phyloP scores from a whole-genome alignment of 1,140 invertebrate species.

The Gonioctena quinquepunctata region DNA sequence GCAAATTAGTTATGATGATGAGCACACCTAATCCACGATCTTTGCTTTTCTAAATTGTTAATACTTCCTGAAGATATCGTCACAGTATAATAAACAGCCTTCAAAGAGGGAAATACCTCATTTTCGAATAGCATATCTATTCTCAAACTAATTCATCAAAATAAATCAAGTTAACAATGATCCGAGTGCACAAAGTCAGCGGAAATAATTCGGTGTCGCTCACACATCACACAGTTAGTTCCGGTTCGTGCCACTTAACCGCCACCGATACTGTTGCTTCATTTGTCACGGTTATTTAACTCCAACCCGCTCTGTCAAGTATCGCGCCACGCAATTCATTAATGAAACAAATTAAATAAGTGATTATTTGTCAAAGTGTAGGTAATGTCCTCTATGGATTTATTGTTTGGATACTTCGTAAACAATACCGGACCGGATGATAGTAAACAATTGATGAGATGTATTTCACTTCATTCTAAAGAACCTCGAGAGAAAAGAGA shows the following conservation, averaged over 20 bases:
- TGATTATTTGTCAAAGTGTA: constrained; percentile 8
- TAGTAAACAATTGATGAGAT: too few relatives aligned
- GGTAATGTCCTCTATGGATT: too few relatives aligned
- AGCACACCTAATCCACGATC: too few relatives aligned
- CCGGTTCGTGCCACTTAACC: constrained; percentile 34
- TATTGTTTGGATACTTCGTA: too few relatives aligned
- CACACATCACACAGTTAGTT: constrained; percentile 44
- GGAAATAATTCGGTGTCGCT: constrained; percentile 42
- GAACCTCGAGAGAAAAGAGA: too few relatives aligned
- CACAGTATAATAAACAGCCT: not conserved
- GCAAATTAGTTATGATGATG: too few relatives aligned
- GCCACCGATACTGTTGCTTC: constrained; percentile 35
- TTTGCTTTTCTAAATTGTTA: too few relatives aligned
- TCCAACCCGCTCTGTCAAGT: constrained; percentile 22
- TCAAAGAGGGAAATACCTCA: not conserved
- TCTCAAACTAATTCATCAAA: constrained; percentile 18
- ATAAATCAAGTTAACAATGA: constrained; percentile 31
- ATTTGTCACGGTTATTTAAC: constrained; percentile 48
- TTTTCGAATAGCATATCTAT: not conserved
- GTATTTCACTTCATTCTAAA: too few relatives aligned
- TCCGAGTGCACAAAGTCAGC: constrained; percentile 23
- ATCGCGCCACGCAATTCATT: constrained; percentile 8
- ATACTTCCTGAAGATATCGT: too few relatives aligned
- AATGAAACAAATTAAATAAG: constrained; percentile 16
- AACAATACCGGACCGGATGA: too few relatives aligned